Evolutionary conservation across 2,797 vertebrate genomes (phyloP).

Genomic region (Clarias platycephalus): DNA sequence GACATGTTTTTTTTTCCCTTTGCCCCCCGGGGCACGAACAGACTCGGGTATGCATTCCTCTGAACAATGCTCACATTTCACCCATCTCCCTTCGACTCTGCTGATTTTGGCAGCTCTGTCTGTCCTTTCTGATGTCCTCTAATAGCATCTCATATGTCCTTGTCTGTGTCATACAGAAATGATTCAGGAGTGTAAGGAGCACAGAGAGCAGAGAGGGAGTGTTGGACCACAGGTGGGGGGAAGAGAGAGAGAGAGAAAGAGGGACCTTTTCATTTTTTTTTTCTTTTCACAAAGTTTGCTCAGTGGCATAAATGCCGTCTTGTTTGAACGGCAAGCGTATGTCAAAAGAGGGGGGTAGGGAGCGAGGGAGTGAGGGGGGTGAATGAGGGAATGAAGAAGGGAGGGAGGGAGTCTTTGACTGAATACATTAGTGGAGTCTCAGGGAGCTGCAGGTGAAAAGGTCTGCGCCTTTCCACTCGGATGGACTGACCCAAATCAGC

Average conservation of each 20-base stretch:
- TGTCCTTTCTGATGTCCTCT: conserved; percentile 27
- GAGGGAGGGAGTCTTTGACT: conserved; percentile 58
- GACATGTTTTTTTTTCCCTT: conserved; percentile 72
- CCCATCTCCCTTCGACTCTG: conserved; percentile 56
- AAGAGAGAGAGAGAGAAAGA: neutral
- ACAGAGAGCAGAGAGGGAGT: neutral
- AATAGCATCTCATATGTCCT: conserved; percentile 36
- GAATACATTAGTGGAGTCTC: conserved; percentile 83
- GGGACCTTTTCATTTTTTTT: conserved; percentile 55
- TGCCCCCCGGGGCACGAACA: conserved; percentile 69
- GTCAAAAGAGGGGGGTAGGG: conserved; percentile 60
- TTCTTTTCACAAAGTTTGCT: conserved; percentile 61
- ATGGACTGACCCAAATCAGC: conserved; percentile 32
- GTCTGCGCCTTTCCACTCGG: conserved; percentile 66
- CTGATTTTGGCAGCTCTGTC: conserved; percentile 1
- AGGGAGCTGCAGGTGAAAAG: conserved; percentile 95
- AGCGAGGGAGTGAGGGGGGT: conserved; percentile 36
- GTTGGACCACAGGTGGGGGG: conserved; percentile 28
- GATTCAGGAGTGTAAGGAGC: conserved; percentile 4
- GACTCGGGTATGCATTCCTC: conserved; percentile 78
- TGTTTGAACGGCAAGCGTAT: conserved; percentile 73
- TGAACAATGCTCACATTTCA: conserved; percentile 75
- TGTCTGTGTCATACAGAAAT: conserved; percentile 35
- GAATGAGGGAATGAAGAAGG: conserved; percentile 39
- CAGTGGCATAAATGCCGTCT: conserved; percentile 75